Base-by-base conservation (phyloP, 2,888 invertebrate genomes). In the Steinernema carpocapsae region DNA sequence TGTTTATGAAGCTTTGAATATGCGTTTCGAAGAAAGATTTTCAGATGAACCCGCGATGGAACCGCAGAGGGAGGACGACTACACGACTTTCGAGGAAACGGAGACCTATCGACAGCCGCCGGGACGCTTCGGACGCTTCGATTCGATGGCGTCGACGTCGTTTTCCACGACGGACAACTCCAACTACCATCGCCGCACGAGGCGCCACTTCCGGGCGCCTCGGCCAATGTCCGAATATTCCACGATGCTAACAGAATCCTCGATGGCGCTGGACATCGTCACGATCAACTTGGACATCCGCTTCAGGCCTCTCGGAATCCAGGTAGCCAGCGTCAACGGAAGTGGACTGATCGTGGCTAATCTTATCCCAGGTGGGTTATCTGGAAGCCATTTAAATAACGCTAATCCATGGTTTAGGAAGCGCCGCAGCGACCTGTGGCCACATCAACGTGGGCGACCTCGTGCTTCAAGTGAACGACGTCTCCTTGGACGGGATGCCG, bases 161-260 rank as follows among this genome's bases (percentile, higher is more conserved):
- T 64, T 64, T 32, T 64, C 64, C 64, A 64, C 64, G 26, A 64
- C 64, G 32, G 64, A 64, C 64, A 64, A 1, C 37, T 64, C 64
- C 17, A 64, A 64, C 37, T 64, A 64, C 64, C 64, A 64, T 2
- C 29, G 64, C 3, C 22, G 64, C 26, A 17, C 64, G 7, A 26
- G 64, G 32, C 64, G 64, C 14, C 64, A 64, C 17, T 64, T 26
- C 64, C 24, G 64, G 37, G 32, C 4, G 19, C n/a, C 64, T 4
- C 22, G 64, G 29, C 64, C 64, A 14, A 26, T 29, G 64, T 64
- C 64, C 17, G 64, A 64, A 32, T 64, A 64, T 26, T 64, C 64
- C 17, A 64, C 64, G 32, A 64, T 64, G 64, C 64, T 64, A 1
- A 64, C 64, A 17, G 64, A 64, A 17, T 64, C 64, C 3, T 64